Evolutionary conservation across 1,140 invertebrate genomes (phyloP), one percentile per base, ranked within the genome.

Genomic region (Drosophila sturtevanti): DNA sequence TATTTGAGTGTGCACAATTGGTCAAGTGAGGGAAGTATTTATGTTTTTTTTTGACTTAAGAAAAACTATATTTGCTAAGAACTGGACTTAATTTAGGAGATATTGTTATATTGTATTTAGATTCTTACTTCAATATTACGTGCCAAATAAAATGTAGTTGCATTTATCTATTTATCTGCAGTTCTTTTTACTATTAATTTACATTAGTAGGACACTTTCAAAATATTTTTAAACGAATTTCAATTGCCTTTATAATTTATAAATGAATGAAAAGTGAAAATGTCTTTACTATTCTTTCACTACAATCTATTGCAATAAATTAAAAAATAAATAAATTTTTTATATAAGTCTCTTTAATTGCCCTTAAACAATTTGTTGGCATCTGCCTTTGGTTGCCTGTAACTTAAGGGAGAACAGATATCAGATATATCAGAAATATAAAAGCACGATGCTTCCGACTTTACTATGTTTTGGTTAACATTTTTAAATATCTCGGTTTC

Each of bases 111-210:
- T n/a, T n/a, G n/a, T n/a, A n/a, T 14, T 5, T 38, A 41, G 14
- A 6, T 38, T 38, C 41, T 44, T 44, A 41, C 4, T 68, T 55
- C 41, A 68, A 24, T 68, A 68, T 85, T 84, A 72, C 81, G 81
- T 90, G 87, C 87, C 87, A 87, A 90, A 89, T 74, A 81, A 89
- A 82, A 79, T 68, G 60, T 78, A 76, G 54, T 21, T 48, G 41
- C 41, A 48, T 48, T 9, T 48, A 44, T 10, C 3, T 4, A 24
- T 3, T 3, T 24, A 2, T 24, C 2, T 24, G 22, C 2, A 24
- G 2, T 18, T 44, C 6, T 1, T 41, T 0, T 14, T 14, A 6
- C 12, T 41, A 41, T 14, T 9, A 44, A 44, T 44, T 10, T 44
- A 44, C 14, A 44, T 16, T 18, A 41, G n/a, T 41, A 41, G 11